A percentile compares a stretch with the other conserved stretches of the same genome.
These are phyloP conservation scores for Elaphurus davidianus DNA, from an alignment of 2,113 vertebrate species.

Conservation along the genomic window DNA sequence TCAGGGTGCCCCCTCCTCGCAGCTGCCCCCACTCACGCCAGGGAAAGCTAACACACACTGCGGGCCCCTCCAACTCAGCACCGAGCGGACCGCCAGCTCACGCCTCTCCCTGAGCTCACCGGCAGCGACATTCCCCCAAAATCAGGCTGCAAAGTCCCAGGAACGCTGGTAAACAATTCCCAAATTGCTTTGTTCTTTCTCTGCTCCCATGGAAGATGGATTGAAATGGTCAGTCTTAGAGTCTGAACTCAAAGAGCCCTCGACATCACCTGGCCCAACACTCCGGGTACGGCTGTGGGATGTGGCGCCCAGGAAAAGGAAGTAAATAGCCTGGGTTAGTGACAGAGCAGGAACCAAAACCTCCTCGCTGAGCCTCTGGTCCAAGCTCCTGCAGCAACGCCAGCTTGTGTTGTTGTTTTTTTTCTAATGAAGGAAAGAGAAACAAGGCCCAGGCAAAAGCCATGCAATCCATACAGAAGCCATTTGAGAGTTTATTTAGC, in stretches of 20 bases:
- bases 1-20: not conserved
- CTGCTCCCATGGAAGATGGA: not conserved
- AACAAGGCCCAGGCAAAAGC: accelerated
- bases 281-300: not conserved
- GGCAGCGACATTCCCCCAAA: not conserved
- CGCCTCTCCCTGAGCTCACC: not conserved
- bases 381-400: not conserved
- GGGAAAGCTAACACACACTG: accelerated
- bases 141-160: not conserved
- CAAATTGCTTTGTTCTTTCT: not conserved
- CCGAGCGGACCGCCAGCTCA: not conserved
- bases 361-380: not conserved
- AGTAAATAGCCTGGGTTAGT: not conserved
- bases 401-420: not conserved
- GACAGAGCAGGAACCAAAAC: not conserved
- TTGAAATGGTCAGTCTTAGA: not conserved
- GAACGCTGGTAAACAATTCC: not conserved
- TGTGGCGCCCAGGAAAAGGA: accelerated
- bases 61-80: accelerated
- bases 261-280: too few relatives aligned
- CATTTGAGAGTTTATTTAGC: not conserved
- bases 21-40: accelerated
- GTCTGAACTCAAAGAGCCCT: not conserved
- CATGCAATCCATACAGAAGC: accelerated
- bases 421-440: not conserved